Evolutionary conservation across 1,140 invertebrate genomes (phyloP).

Genomic region (Nixonia krombeini): DNA sequence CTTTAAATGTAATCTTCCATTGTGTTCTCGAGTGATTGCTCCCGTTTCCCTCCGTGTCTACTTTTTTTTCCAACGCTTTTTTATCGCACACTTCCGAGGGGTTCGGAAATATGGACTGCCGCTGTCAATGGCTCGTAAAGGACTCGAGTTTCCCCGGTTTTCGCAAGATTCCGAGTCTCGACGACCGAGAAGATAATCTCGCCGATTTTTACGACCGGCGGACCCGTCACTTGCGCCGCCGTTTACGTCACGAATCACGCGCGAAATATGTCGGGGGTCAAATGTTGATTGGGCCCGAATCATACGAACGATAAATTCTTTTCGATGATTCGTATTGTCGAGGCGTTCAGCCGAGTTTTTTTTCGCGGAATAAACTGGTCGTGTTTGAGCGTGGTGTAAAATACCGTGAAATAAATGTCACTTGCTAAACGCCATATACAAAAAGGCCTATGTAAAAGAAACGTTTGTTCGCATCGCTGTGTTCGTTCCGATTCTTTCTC

Average conservation of each 20-base stretch:
- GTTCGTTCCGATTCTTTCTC: too few species aligned
- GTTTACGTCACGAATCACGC: slow-evolving; percentile 31
- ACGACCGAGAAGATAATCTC: too few species aligned
- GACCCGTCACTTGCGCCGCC: slow-evolving; percentile 25
- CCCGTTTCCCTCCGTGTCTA: slow-evolving; percentile 38
- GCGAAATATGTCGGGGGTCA: slow-evolving; percentile 19
- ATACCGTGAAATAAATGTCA: too few species aligned
- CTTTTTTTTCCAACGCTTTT: slow-evolving; percentile 29
- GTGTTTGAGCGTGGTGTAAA: too few species aligned
- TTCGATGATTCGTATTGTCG: slow-evolving; percentile 27
- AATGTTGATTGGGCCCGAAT: slow-evolving; percentile 48
- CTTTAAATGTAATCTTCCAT: slow-evolving; percentile 39
- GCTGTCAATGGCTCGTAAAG: slow-evolving; percentile 34
- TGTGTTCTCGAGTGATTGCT: slow-evolving; percentile 48
- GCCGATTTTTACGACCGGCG: slow-evolving; percentile 31
- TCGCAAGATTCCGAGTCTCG: too few species aligned
- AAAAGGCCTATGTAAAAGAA: too few species aligned
- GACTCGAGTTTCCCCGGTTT: slow-evolving; percentile 18
- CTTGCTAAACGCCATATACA: too few species aligned
- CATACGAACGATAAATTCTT: slow-evolving; percentile 47
- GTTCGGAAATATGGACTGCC: slow-evolving; percentile 29
- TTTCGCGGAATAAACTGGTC: too few species aligned
- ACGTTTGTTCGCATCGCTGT: too few species aligned
- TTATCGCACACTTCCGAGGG: slow-evolving; percentile 38
- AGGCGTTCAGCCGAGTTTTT: slow-evolving; percentile 26